A percentile compares a stretch with the other conserved stretches of the same genome.
phyloP scores from a whole-genome alignment of 2,113 vertebrate genomes.

The Pterophyllum scalare region DNA sequence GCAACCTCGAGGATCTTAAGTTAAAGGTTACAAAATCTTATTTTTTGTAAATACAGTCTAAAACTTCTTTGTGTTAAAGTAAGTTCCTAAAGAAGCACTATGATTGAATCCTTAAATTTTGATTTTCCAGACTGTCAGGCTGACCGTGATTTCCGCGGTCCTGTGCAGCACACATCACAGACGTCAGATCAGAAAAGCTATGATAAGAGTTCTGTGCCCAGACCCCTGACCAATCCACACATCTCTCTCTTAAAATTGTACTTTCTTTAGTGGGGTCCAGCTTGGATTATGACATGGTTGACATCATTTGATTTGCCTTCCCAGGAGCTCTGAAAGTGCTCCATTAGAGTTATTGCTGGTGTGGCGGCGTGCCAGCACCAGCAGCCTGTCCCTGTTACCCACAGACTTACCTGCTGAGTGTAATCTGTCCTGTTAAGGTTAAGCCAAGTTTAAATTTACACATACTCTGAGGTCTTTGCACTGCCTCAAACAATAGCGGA shows the following conservation, averaged over 20 bases:
- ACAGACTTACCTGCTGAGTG: slow-evolving; percentile 72
- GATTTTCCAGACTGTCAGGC: slow-evolving; percentile 23
- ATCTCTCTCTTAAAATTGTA: slow-evolving; percentile 3
- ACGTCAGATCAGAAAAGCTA: slow-evolving; percentile 46
- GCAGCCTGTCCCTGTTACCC: slow-evolving; percentile 61
- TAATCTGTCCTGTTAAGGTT: slow-evolving; percentile 62
- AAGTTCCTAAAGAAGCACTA: neutral
- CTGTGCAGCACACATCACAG: slow-evolving; percentile 43
- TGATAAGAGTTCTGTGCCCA: slow-evolving; percentile 5
- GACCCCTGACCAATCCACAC: neutral
- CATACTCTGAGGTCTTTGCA: slow-evolving; percentile 25
- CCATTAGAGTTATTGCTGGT: slow-evolving; percentile 74
- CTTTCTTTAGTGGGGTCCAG: slow-evolving; percentile 35
- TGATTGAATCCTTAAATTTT: neutral
- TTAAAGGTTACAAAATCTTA: too few relatives aligned
- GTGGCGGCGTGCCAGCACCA: slow-evolving; percentile 55
- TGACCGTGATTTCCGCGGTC: slow-evolving; percentile 14
- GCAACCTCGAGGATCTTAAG: neutral
- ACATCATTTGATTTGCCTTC: slow-evolving; percentile 72
- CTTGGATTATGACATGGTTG: slow-evolving; percentile 68
- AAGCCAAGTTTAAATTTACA: slow-evolving; percentile 59
- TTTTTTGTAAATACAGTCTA: neutral
- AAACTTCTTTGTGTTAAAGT: neutral
- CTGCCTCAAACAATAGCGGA: neutral
- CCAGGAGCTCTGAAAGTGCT: slow-evolving; percentile 75